Conservation (phyloP, 2,797 vertebrate genomes). For the Antrozous pallidus region DNA sequence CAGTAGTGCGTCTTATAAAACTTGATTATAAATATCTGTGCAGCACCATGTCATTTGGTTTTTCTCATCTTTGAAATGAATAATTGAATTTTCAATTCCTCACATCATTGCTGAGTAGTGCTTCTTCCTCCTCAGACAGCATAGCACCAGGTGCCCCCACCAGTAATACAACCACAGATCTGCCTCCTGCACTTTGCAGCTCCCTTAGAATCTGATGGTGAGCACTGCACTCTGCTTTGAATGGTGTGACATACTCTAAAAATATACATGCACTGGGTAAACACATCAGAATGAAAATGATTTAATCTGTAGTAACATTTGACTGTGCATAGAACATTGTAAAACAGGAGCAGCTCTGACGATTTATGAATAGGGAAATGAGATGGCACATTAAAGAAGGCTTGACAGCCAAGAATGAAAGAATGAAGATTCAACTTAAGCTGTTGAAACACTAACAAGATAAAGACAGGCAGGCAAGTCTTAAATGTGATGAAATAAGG, state of each 20-base stretch:
- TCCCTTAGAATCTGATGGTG: background rate
- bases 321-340: background rate
- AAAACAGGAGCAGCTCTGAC: constrained; percentile 70
- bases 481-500: constrained; percentile 87
- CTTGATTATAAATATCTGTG: constrained; percentile 31
- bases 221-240: background rate
- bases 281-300: constrained; percentile 72
- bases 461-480: constrained; percentile 84
- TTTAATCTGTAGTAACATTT: constrained; percentile 62
- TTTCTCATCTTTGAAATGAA: constrained; percentile 50
- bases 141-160: background rate
- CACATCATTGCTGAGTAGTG: background rate
- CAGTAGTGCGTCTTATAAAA: background rate
- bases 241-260: background rate
- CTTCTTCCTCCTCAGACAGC: background rate
- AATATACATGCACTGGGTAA: background rate
- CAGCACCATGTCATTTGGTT: background rate
- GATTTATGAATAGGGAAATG: constrained; percentile 84
- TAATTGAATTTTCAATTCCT: constrained; percentile 16
- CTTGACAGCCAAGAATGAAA: constrained; percentile 82
- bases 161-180: background rate
- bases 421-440: constrained; percentile 84
- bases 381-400: constrained; percentile 78
- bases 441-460: constrained; percentile 86
- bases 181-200: background rate